Evolutionary conservation across 2,113 vertebrate genomes (phyloP), one percentile per base, ranked within the genome.

Genomic region (Mus spicilegus): DNA sequence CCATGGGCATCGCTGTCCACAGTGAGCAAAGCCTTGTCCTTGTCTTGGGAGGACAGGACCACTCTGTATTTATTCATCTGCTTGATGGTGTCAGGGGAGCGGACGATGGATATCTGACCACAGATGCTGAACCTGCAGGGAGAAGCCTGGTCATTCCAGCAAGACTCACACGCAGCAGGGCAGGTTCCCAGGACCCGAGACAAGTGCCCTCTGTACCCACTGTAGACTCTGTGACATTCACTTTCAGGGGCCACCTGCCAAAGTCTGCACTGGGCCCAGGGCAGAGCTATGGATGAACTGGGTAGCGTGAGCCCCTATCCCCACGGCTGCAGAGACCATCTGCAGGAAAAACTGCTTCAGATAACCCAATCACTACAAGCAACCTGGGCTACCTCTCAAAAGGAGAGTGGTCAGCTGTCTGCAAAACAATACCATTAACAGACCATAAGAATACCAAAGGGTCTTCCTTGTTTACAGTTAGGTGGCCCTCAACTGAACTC

Each of bases 11-110:
- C 99, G 0, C 99, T 99, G 95, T 99, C 99, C 28, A 98, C 97
- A 17, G 98, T 99, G 94, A 98, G 98, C 94, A 98, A 92, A 56
- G 98, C 95, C 97, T 98, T 99, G 77, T 99, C 99, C 95, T 98
- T 99, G 85, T 99, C 99, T 77, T 98, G 99, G 30, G 99, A 98
- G 3, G 98, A 98, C 97, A 99, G 98, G 11, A 98, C 99, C 84
- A 99, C 99, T 97, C 98, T 99, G 98, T 99, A 99, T 98, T 99
- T 99, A 95, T 98, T 99, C 30, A 99, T 99, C 97, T 99, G 99
- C 97, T 99, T 99, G 96, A 99, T 97, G 24, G 99, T 98, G 94
- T 99, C 99, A 1, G 99, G 99, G 94, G 99, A 99, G 81, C 98
- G 99, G 69, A 98, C 98, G 77, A 99, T 98, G 16, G 98, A 98